These are phyloP conservation scores for Mobula birostris DNA, from an alignment of 2,113 vertebrate species.

Conservation along the genomic window DNA sequence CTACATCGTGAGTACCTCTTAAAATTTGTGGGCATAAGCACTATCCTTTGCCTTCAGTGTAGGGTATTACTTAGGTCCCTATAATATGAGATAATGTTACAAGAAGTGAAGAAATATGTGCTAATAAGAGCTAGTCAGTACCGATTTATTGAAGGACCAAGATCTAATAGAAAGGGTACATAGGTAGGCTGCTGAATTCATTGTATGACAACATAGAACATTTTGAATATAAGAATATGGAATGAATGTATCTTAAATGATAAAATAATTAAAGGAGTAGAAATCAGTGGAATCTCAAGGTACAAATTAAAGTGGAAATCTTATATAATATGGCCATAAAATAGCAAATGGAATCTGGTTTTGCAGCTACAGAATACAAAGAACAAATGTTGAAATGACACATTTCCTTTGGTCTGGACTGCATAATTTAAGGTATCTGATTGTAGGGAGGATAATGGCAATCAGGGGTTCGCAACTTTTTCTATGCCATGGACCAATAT, in stretches of 20 bases:
- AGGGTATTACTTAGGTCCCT: neutral
- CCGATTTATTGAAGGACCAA: neutral
- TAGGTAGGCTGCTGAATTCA: neutral
- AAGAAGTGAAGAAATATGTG: neutral
- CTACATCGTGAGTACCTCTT: no score
- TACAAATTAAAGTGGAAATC: neutral
- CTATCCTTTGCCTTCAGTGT: neutral
- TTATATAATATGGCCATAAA: neutral
- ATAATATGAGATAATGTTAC: neutral
- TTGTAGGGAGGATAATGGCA: neutral
- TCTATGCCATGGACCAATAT: no score
- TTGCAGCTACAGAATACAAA: neutral
- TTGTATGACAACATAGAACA: neutral
- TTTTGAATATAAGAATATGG: neutral
- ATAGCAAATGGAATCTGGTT: neutral
- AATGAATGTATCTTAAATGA: neutral
- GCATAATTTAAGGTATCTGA: neutral
- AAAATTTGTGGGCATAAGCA: no score
- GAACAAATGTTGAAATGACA: neutral
- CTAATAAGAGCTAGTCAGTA: neutral
- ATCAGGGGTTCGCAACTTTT: no score
- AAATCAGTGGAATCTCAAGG: neutral
- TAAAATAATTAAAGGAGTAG: neutral
- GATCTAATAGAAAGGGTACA: no score
- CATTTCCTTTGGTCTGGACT: neutral